Percentiles rank a stretch among this genome's conserved stretches.
Conservation (phyloP, 2,888 invertebrate species). For the Mystacides longicornis region DNA sequence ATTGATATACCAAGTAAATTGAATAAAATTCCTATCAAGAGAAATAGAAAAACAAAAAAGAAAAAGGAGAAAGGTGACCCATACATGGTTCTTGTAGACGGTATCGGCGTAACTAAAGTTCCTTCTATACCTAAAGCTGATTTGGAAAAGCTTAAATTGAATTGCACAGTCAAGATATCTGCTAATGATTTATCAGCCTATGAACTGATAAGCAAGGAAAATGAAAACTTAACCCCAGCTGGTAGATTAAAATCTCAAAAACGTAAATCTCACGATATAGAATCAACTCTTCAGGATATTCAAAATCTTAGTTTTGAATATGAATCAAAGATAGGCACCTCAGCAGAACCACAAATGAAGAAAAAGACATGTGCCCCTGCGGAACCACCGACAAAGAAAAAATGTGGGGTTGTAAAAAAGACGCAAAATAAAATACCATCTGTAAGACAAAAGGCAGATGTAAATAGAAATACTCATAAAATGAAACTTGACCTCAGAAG, state of each 20-base stretch:
- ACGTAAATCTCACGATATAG: background rate
- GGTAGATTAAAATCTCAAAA: background rate
- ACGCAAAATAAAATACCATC: background rate
- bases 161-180: conserved; percentile 2
- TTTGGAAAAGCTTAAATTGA: conserved; percentile 9
- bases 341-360: no score
- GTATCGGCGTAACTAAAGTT: conserved; percentile 10
- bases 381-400: background rate
- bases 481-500: background rate
- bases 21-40: background rate
- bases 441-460: background rate
- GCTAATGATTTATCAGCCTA: background rate
- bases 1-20: background rate
- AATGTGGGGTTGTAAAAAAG: background rate
- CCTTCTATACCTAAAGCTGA: background rate
- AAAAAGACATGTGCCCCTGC: background rate
- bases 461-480: background rate
- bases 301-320: background rate
- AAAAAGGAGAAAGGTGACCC: background rate
- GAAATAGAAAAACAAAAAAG: background rate
- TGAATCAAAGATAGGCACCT: no score
- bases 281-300: background rate
- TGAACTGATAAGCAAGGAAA: background rate
- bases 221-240: background rate
- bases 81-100: conserved; percentile 5